Evolutionary conservation across 35 echinoderm and acorn worm species (phyloP).

Genomic region (Eucidaris tribuloides): DNA sequence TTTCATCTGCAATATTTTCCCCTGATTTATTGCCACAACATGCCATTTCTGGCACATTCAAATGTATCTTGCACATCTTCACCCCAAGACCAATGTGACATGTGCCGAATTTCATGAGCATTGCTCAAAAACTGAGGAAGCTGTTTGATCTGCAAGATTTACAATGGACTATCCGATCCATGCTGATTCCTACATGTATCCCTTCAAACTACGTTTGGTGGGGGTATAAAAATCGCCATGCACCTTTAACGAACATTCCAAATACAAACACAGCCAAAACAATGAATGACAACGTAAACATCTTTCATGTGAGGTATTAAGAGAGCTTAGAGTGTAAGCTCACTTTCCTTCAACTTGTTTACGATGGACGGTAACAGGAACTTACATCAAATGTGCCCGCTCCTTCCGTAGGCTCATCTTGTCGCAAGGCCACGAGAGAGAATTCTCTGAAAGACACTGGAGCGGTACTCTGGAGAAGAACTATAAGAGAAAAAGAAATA

Average conservation of each 20-base stretch:
- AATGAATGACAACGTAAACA: background rate
- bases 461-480: constrained; percentile 36
- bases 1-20: too few relatives aligned
- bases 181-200: too few relatives aligned
- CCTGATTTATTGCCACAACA: too few relatives aligned
- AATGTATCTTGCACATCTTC: too few relatives aligned
- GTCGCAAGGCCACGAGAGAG: constrained; percentile 1
- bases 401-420: background rate
- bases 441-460: constrained; percentile 51
- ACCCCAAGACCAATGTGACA: too few relatives aligned
- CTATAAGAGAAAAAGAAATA: constrained; percentile 11
- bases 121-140: too few relatives aligned
- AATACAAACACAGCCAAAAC: background rate
- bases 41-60: too few relatives aligned
- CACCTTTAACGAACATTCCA: background rate
- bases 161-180: background rate
- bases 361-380: too few relatives aligned
- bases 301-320: background rate
- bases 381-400: constrained; percentile 44
- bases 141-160: too few relatives aligned
- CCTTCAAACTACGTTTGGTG: too few relatives aligned
- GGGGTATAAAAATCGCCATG: too few relatives aligned
- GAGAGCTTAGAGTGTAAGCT: background rate
- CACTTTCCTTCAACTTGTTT: background rate
- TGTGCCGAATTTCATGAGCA: too few relatives aligned